Evolutionary conservation across 2,113 vertebrate genomes (phyloP), one percentile per base, ranked within the genome.

Genomic region (Glaucomys volans): DNA sequence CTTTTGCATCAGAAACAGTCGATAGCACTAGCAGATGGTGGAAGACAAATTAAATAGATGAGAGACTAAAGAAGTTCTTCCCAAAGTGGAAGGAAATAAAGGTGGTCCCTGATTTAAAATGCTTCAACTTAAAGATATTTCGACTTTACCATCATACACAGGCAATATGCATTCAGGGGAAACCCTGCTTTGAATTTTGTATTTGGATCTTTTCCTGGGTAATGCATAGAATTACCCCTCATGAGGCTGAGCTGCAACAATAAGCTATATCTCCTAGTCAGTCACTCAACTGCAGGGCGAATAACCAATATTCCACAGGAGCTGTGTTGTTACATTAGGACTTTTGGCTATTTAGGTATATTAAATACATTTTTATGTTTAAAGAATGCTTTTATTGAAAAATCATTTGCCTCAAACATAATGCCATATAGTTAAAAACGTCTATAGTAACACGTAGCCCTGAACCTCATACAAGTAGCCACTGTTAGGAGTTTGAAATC

Each of bases 1-100:
- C 84, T 81, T 76, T 7, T 47, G 2, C 40, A 91, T 80, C 35
- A 93, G 47, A 74, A 86, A 20, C 9, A 91, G 30, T 22, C 62
- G 47, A 18, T 13, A 76, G 35, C 7, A 62, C 81, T 83, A n/a
- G 24, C 20, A 75, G 37, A 30, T 24, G 44, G 28, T 75, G 64
- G 62, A 44, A 87, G 54, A 74, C 44, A 86, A 85, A 95, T 67
- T 44, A 75, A 59, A 83, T 17, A 94, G 50, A 64, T 92, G n/a
- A 81, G 66, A 92, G 16, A 57, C 14, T 18, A 54, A 35, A 83
- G 44, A 76, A 71, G 50, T 10, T 50, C 6, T 81, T 52, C 0
- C 14, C 74, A 93, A 5, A 95, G 17, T 30, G 59, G 20, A 88
- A 91, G 10, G 40, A 86, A 72, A 64, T 71, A 76, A 2, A 59